A percentile compares a stretch with the other conserved stretches of the same genome.
Evolutionary conservation across 2,113 vertebrate species (phyloP).

Genomic region (Otus sunia): DNA sequence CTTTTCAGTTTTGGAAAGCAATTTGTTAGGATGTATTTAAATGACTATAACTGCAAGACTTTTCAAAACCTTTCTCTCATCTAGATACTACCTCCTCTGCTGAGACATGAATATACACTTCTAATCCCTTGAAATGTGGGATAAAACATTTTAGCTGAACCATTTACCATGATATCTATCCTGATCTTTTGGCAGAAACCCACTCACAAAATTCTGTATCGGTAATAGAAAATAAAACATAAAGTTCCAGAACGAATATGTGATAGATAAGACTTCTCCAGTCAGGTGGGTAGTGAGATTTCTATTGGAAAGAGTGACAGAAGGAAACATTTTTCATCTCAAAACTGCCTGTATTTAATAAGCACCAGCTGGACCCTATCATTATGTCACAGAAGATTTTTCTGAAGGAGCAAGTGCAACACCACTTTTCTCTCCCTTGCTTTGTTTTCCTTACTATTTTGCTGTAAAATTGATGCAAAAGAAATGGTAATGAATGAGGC

Average conservation of each 20-base stretch:
- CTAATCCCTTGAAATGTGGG: background rate
- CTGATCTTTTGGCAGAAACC: background rate
- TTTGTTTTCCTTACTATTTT: background rate
- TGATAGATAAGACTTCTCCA: background rate
- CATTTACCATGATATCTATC: background rate
- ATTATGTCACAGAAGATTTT: background rate
- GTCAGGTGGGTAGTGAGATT: background rate
- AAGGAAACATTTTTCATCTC: constrained; percentile 4
- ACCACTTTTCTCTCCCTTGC: background rate
- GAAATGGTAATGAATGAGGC: background rate
- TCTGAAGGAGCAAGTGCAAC: background rate
- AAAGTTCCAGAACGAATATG: background rate
- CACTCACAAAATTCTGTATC: background rate
- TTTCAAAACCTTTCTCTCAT: background rate
- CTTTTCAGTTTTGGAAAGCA: background rate
- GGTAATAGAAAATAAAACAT: background rate
- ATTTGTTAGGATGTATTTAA: background rate
- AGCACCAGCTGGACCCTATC: background rate
- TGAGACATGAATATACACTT: background rate
- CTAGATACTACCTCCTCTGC: background rate
- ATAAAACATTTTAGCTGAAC: background rate
- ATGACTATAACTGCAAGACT: background rate
- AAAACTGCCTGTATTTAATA: background rate
- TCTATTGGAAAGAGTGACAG: background rate
- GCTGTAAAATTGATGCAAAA: constrained; percentile 17